Conservation (phyloP, 2,113 vertebrate genomes). For the Heterotilapia buettikoferi region DNA sequence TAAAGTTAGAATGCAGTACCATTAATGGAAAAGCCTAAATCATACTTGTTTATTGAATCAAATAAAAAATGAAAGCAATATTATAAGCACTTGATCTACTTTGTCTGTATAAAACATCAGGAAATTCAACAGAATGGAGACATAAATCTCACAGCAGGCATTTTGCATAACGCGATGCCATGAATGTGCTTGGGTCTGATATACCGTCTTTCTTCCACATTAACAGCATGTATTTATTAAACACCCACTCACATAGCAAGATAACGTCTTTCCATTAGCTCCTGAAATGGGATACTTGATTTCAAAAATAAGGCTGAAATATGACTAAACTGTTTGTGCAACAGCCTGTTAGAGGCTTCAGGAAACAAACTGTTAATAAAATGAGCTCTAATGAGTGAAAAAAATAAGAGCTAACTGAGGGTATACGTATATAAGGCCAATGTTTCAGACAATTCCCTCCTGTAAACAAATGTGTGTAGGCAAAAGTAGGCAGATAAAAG, state of each 20-base stretch:
- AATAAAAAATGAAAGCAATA: neutral
- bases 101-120: neutral
- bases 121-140: neutral
- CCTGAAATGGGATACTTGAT: neutral
- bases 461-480: neutral
- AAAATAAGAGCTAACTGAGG: neutral
- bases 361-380: neutral
- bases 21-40: neutral
- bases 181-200: neutral
- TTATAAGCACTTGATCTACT: neutral
- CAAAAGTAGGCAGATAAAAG: neutral
- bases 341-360: neutral
- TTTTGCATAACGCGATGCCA: neutral
- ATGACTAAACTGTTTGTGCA: neutral
- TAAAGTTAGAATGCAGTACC: neutral
- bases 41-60: neutral
- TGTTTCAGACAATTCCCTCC: neutral
- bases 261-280: neutral
- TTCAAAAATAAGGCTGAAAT: neutral
- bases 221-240: slow-evolving; percentile 5
- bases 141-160: slow-evolving; percentile 9
- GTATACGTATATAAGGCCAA: neutral
- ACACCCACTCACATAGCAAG: neutral
- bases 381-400: neutral
- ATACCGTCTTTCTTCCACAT: neutral